A percentile compares a stretch with the other conserved stretches of the same genome.
phyloP scores from a whole-genome alignment of 2,888 invertebrate species.

The Agrochola lota region DNA sequence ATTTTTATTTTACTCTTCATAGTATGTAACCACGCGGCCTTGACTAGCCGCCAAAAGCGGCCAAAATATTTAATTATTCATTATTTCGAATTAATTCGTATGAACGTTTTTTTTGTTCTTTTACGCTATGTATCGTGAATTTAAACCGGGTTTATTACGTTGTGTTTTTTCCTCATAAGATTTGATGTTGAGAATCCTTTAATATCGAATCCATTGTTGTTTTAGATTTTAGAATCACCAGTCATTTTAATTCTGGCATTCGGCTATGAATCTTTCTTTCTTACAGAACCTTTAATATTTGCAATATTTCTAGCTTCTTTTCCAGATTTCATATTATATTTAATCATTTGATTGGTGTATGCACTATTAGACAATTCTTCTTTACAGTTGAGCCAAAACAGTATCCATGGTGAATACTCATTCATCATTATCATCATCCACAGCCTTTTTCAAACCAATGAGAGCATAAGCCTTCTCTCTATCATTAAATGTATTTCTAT shows the following conservation, averaged over 20 bases:
- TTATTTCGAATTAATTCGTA: constrained; percentile 78
- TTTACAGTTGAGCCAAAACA: neutral
- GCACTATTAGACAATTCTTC: neutral
- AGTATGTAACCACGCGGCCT: constrained; percentile 71
- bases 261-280: neutral
- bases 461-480: neutral
- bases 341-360: neutral
- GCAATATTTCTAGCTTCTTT: no score
- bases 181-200: constrained; percentile 11
- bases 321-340: neutral
- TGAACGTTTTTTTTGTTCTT: constrained; percentile 60
- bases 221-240: neutral
- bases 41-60: constrained; percentile 65
- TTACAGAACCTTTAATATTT: neutral
- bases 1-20: constrained; percentile 61
- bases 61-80: constrained; percentile 81
- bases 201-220: neutral
- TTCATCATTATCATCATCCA: neutral
- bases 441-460: neutral
- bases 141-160: constrained; percentile 29
- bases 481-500: constrained; percentile 4
- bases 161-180: constrained; percentile 10
- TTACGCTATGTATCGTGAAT: constrained; percentile 41
- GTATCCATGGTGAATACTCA: neutral
- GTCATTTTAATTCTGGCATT: neutral